Conservation (phyloP, 2,888 invertebrate genomes). For the Silvanus unidentatus region DNA sequence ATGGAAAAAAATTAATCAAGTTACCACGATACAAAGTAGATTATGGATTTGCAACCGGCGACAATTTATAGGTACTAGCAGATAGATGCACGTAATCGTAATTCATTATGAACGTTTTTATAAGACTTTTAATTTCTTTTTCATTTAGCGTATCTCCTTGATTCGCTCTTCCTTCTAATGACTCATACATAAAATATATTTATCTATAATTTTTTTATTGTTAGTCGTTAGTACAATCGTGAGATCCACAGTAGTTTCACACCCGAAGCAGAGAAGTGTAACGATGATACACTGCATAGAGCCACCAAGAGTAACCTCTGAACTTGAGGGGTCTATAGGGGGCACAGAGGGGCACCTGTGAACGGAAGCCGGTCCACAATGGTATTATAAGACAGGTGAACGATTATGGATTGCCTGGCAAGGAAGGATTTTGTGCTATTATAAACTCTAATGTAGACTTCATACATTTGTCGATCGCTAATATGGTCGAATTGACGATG, state of each 20-base stretch:
- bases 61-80: too few relatives aligned
- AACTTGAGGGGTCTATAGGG: slow-evolving; percentile 21
- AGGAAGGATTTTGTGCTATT: background rate
- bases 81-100: too few relatives aligned
- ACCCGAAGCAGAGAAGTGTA: slow-evolving; percentile 35
- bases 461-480: background rate
- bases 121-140: background rate
- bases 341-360: slow-evolving; percentile 28
- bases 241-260: slow-evolving; percentile 34
- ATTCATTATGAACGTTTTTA: too few relatives aligned
- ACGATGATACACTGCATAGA: slow-evolving; percentile 20
- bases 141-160: slow-evolving; percentile 5
- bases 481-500: background rate
- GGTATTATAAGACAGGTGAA: slow-evolving; percentile 36
- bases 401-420: slow-evolving; percentile 25
- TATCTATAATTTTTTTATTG: slow-evolving; percentile 29
- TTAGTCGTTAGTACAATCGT: slow-evolving; percentile 32
- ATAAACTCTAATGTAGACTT: background rate
- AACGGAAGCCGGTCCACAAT: slow-evolving; percentile 36
- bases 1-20: too few relatives aligned
- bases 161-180: slow-evolving; percentile 26
- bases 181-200: slow-evolving; percentile 35
- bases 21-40: too few relatives aligned
- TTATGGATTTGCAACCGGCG: too few relatives aligned
- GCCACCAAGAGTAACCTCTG: slow-evolving; percentile 32